phyloP scores from a whole-genome alignment of 2,113 vertebrate species.

The Colinus virginianus region DNA sequence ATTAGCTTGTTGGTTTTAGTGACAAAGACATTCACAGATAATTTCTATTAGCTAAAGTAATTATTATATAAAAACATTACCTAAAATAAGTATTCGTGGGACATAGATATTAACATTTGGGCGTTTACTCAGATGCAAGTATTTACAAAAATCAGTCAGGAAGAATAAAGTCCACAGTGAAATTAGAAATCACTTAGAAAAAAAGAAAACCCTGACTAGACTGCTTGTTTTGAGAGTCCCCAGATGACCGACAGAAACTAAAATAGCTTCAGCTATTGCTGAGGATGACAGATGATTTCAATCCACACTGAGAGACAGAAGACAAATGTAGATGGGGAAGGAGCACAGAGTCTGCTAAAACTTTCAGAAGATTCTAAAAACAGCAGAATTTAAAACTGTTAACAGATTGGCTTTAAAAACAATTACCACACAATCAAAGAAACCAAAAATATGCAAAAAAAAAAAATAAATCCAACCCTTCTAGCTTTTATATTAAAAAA shows the following conservation, averaged over 20 bases:
- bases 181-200: background rate
- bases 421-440: background rate
- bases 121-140: background rate
- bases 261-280: background rate
- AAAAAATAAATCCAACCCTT: background rate
- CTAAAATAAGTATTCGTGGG: background rate
- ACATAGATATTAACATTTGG: background rate
- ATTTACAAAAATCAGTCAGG: conserved; percentile 8
- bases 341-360: background rate
- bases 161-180: background rate
- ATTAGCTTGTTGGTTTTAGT: background rate
- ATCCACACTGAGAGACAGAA: background rate
- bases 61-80: background rate
- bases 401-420: background rate
- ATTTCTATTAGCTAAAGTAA: background rate
- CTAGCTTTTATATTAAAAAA: background rate
- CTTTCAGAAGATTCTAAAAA: background rate
- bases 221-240: background rate
- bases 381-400: background rate
- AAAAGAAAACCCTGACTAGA: background rate
- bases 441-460: background rate
- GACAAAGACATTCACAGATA: background rate
- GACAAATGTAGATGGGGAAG: background rate
- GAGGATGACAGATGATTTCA: conserved; percentile 19
- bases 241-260: background rate